Base-by-base conservation (phyloP, 2,888 invertebrate species). In the Athalia circularis region DNA sequence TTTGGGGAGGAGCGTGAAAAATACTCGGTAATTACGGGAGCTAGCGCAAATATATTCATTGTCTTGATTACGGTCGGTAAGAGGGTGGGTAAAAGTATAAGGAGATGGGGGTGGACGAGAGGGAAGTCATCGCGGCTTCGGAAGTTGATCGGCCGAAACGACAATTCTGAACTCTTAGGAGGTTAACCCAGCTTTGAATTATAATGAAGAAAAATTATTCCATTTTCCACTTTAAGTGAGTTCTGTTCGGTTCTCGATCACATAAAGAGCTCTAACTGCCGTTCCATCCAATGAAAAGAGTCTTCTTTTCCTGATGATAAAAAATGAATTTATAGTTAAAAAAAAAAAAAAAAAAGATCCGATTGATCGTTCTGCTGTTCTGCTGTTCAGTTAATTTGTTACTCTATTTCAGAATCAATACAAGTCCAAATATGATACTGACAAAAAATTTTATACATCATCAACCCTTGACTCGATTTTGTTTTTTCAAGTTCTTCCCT, bases 21-120 rank as follows among this genome's bases (percentile, higher is more conserved):
- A 89, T 89, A 87, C 87, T 86, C 85, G 85, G 87, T 88, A 88
- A 89, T 89, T 89, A 89, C 87, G 85, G 83, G 83, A 83, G 84
- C 43, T 74, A 82, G 81, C 81, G 82, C 84, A 86, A 87, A 87
- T 87, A 86, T 86, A 86, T 84, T 85, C 85, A 84, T 85, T 82
- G 82, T 83, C 85, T 83, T 84, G 85, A 84, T 85, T 84, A 83
- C 84, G 84, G 81, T 79, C 29, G 29, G 29, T 29, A 29, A 29
- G 81, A 82, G 76, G 81, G 82, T 79, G 77, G 75, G 78, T 47
- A 80, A 80, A 80, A 72, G 78, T 8, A 47, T 45, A 11, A 9
- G 52, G 65, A 77, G 64, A 15, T 5, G 65, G 50, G 48, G n/a
- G 7, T 47, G 29, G 47, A 47, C 11, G 75, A 75, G 29, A 15